Conservation (phyloP, 2,888 invertebrate genomes). For the Pseudeuparius sepicola region DNA sequence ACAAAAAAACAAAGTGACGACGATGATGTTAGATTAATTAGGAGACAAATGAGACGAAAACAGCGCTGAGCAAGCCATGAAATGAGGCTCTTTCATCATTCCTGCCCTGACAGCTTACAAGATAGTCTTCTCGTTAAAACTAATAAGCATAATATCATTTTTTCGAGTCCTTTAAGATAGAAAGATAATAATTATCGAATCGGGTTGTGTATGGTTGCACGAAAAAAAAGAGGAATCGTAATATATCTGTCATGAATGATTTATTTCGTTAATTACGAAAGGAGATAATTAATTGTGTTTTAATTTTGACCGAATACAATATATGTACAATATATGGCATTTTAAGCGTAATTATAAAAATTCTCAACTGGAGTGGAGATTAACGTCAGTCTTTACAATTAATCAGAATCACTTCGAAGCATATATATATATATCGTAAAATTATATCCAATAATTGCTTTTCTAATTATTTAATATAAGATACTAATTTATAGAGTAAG, state of each 20-base stretch:
- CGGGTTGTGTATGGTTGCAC: constrained; percentile 3
- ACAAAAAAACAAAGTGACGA: too few species aligned
- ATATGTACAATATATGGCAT: too few species aligned
- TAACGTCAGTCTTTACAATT: too few species aligned
- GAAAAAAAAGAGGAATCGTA: constrained; percentile 23
- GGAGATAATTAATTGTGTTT: constrained; percentile 22
- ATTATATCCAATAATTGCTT: too few species aligned
- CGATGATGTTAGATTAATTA: constrained; percentile 32
- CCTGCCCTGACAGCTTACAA: constrained; percentile 29
- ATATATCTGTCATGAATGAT: constrained; percentile 24
- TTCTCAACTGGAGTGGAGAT: too few species aligned
- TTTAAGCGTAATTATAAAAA: too few species aligned
- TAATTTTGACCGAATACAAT: constrained; percentile 22
- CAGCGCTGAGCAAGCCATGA: constrained; percentile 31
- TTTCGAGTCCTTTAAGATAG: constrained; percentile 20
- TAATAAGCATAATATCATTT: constrained; percentile 27
- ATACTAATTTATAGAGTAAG: too few species aligned
- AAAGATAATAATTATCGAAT: constrained; percentile 22
- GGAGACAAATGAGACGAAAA: constrained; percentile 35
- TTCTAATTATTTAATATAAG: too few species aligned
- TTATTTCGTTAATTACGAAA: constrained; percentile 23
- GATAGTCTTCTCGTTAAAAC: constrained; percentile 30
- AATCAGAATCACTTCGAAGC: too few species aligned
- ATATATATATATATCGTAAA: too few species aligned
- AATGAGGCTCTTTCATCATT: constrained; percentile 35